A percentile compares a stretch with the other conserved stretches of the same genome.
Conservation (phyloP, 2,113 vertebrate species). For the Pangasianodon gigas region DNA sequence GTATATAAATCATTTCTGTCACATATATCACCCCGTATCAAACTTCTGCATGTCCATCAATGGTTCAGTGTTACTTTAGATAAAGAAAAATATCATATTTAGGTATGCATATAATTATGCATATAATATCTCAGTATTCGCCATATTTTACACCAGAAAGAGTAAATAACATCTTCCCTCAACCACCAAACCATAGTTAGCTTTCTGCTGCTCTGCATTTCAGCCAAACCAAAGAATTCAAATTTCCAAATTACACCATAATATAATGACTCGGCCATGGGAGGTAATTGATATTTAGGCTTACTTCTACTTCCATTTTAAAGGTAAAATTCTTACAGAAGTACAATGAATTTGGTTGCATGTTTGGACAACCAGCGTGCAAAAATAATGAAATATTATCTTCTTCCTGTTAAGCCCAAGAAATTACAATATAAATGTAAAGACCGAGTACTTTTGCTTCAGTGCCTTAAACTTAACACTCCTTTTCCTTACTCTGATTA, state of each 20-base stretch:
- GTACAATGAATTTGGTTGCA: not conserved
- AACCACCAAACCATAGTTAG: not conserved
- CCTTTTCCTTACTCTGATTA: not conserved
- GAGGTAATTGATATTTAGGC: not conserved
- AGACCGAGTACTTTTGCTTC: not conserved
- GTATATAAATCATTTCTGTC: not conserved
- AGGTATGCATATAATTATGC: conserved; percentile 6
- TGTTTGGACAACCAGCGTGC: not conserved
- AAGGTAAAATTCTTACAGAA: not conserved
- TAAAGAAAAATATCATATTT: not conserved
- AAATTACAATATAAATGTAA: not conserved
- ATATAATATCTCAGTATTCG: not conserved
- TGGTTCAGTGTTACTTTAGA: conserved; percentile 8
- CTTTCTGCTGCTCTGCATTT: not conserved
- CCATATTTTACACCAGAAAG: not conserved
- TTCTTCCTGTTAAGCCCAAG: not conserved
- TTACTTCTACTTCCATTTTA: not conserved
- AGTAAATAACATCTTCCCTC: not conserved
- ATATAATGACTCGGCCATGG: not conserved
- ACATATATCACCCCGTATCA: not conserved
- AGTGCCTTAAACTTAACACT: not conserved
- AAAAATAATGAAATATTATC: not conserved
- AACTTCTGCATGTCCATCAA: conserved; percentile 20
- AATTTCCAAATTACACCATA: not conserved
- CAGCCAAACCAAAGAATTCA: not conserved